Percentiles rank a stretch among this genome's conserved stretches.
Conservation (phyloP, 2,113 vertebrate species). For the Aegithalos caudatus region DNA sequence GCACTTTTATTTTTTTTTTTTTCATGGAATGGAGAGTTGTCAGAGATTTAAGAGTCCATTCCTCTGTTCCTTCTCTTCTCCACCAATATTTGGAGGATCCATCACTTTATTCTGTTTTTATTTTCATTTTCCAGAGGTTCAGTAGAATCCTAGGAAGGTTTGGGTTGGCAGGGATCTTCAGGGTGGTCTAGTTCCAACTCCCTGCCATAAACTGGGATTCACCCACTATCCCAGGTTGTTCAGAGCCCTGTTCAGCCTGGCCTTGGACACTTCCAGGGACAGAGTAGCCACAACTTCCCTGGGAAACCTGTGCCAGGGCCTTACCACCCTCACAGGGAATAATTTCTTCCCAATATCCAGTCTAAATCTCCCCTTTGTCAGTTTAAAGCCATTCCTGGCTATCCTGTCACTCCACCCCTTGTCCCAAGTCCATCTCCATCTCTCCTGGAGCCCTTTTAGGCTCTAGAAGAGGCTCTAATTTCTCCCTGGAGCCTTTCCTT, state of each 20-base stretch:
- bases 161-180: background rate
- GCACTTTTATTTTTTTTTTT: background rate
- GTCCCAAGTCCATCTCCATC: background rate
- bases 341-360: background rate
- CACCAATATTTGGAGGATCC: background rate
- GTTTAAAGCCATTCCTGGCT: rapidly evolving
- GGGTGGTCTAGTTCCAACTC: rapidly evolving
- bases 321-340: background rate
- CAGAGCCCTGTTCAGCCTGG: background rate
- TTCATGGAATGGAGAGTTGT: rapidly evolving
- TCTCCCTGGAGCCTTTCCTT: background rate
- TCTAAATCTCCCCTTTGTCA: background rate
- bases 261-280: background rate
- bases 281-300: background rate
- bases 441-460: background rate
- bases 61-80: background rate
- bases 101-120: background rate
- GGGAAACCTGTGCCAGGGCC: background rate
- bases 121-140: background rate
- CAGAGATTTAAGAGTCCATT: background rate
- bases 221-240: background rate
- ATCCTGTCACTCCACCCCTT: rapidly evolving
- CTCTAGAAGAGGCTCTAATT: background rate
- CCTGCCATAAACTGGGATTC: background rate
- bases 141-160: background rate